phyloP scores from a whole-genome alignment of 2,888 invertebrate species.

The Nomada lathburiana region DNA sequence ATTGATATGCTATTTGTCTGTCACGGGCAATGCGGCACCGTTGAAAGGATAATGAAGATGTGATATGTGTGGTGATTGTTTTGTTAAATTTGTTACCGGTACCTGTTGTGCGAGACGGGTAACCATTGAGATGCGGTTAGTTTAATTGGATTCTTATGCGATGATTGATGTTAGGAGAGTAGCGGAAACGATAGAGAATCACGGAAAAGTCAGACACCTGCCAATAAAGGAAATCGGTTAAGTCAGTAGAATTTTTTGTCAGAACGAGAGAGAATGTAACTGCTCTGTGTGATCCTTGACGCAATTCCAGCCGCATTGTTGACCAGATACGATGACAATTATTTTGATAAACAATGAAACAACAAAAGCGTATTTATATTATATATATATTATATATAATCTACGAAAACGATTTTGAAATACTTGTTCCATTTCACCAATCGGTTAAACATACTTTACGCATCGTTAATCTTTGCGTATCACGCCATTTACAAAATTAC shows the following conservation, averaged over 20 bases:
- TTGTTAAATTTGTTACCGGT: conserved; percentile 3
- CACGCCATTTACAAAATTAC: conserved; percentile 1
- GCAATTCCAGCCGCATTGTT: conserved; percentile 65
- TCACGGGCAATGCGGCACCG: conserved; percentile 3
- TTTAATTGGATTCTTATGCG: neutral
- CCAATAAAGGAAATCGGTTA: conserved; percentile 47
- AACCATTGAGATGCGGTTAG: neutral
- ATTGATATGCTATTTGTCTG: conserved; percentile 1
- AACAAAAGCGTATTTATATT: conserved; percentile 18
- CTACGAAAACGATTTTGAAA: conserved; percentile 1
- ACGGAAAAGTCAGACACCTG: conserved; percentile 56
- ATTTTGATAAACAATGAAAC: neutral
- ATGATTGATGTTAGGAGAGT: conserved; percentile 6
- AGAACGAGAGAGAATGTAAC: conserved; percentile 69
- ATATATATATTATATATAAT: conserved; percentile 12
- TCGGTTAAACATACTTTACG: neutral
- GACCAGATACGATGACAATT: neutral
- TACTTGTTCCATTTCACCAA: neutral
- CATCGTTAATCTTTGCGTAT: neutral
- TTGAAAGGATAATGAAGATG: conserved; percentile 4
- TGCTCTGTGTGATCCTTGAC: conserved; percentile 58
- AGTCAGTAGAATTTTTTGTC: conserved; percentile 30
- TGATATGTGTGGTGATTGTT: conserved; percentile 10
- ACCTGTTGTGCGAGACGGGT: no score
- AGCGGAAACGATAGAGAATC: neutral